Percentiles rank a stretch among this genome's conserved stretches.
Conservation (phyloP, 2,797 vertebrate genomes). For the Sebastes wilsoni region DNA sequence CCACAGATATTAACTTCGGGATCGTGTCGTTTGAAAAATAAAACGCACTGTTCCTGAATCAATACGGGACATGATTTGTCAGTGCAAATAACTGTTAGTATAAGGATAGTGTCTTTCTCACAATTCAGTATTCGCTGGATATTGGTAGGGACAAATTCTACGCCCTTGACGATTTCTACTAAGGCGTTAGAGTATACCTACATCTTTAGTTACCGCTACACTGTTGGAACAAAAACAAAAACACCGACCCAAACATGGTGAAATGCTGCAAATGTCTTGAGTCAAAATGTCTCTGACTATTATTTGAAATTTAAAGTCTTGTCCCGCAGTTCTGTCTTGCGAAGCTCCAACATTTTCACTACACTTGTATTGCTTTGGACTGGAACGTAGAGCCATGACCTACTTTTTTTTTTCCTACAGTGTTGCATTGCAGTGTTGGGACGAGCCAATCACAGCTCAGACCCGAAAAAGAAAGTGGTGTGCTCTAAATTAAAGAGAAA, state of each 20-base stretch:
- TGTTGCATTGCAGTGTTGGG: slow-evolving; percentile 14
- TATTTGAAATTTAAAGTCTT: background rate
- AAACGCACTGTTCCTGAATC: too few relatives aligned
- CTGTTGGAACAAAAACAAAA: background rate
- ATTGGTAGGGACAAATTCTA: background rate
- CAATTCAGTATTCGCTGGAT: background rate
- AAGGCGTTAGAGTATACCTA: background rate
- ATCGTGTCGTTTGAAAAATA: too few relatives aligned
- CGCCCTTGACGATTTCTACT: background rate
- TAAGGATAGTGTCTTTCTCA: too few relatives aligned
- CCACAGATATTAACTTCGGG: background rate
- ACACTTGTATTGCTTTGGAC: background rate
- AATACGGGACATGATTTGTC: too few relatives aligned
- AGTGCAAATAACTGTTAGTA: too few relatives aligned
- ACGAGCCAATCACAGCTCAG: background rate
- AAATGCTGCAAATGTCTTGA: background rate
- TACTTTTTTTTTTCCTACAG: background rate
- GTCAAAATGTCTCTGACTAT: background rate
- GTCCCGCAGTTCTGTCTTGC: background rate
- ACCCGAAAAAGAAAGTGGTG: background rate
- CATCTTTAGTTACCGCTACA: background rate
- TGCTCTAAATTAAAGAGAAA: background rate
- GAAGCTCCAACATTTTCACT: background rate
- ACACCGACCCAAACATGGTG: too few relatives aligned
- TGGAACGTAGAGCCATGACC: background rate